Percentiles rank a stretch among this genome's conserved stretches.
These are phyloP conservation scores for Chloromyia formosa DNA, from an alignment of 2,888 invertebrate genomes.

Conservation along the genomic window DNA sequence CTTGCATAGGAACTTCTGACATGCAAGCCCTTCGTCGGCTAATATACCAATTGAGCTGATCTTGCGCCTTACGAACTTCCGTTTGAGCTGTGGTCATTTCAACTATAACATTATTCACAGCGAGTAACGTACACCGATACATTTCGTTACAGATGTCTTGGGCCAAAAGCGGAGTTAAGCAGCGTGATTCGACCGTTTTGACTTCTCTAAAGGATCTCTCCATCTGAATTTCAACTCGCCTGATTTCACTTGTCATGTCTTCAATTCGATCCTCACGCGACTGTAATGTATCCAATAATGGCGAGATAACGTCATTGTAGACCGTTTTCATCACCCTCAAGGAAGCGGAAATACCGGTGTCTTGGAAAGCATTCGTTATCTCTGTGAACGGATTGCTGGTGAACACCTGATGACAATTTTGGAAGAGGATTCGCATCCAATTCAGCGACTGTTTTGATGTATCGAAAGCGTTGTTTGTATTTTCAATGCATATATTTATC, in stretches of 20 bases:
- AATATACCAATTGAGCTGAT: neutral
- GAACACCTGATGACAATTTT: constrained; percentile 10
- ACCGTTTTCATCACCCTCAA: neutral
- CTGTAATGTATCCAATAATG: constrained; percentile 14
- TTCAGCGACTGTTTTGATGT: constrained; percentile 19
- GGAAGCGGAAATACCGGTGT: constrained; percentile 10
- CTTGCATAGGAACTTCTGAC: neutral
- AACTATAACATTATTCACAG: neutral
- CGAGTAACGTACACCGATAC: constrained; percentile 5
- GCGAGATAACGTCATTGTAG: neutral
- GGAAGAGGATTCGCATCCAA: constrained; percentile 3
- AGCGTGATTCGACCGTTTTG: neutral
- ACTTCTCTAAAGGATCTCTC: constrained; percentile 13
- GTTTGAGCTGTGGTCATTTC: neutral
- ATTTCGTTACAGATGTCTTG: constrained; percentile 19
- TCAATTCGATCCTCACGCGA: constrained; percentile 30
- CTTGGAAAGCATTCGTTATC: constrained; percentile 16
- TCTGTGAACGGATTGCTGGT: constrained; percentile 29
- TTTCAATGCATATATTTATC: constrained; percentile 12
- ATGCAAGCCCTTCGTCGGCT: constrained; percentile 18
- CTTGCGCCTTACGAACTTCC: constrained; percentile 18
- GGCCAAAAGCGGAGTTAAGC: constrained; percentile 15
- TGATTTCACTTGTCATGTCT: neutral
- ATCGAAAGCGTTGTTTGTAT: constrained; percentile 9
- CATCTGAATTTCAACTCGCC: constrained; percentile 16